These are phyloP conservation scores for Porites divaricata DNA, from an alignment of 92 coral and sea anemone genomes.

Conservation along the genomic window DNA sequence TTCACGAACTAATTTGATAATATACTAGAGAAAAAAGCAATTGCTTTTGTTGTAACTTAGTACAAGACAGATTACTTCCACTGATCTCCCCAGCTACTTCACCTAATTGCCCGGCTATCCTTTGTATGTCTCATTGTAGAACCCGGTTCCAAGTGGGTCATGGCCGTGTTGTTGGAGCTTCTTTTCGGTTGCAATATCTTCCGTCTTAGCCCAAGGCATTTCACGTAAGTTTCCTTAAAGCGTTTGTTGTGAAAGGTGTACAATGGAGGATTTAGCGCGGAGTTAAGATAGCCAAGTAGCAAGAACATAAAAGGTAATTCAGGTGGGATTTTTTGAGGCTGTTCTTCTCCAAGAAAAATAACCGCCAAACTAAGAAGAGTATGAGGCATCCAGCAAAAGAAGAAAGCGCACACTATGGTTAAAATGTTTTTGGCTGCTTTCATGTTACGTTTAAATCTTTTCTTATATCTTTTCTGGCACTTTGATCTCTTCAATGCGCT, in stretches of 20 bases:
- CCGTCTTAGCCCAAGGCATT: conserved; percentile 43
- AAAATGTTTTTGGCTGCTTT: conserved; percentile 81
- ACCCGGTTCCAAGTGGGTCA: conserved; percentile 23
- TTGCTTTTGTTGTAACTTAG: too few relatives aligned
- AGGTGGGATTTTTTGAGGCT: conserved; percentile 22
- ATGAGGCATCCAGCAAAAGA: conserved; percentile 87
- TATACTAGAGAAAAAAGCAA: too few relatives aligned
- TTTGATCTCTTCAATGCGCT: background rate
- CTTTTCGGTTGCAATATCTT: conserved; percentile 1
- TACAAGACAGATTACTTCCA: too few relatives aligned
- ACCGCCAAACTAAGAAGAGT: conserved; percentile 69
- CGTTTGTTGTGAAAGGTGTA: conserved; percentile 91
- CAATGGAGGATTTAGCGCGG: conserved; percentile 87
- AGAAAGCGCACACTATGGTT: conserved; percentile 73
- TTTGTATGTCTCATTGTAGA: conserved; percentile 3
- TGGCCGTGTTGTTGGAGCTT: conserved; percentile 31
- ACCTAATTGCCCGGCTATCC: background rate
- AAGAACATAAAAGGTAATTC: conserved; percentile 48
- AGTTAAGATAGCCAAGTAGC: conserved; percentile 85
- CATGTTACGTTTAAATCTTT: conserved; percentile 66
- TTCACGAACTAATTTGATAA: too few relatives aligned
- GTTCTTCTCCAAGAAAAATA: background rate
- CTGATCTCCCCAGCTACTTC: background rate
- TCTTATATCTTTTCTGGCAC: conserved; percentile 43
- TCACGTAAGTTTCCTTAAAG: conserved; percentile 74